A percentile compares a stretch with the other conserved stretches of the same genome.
phyloP scores from a whole-genome alignment of 2,888 invertebrate species.

The Onthophagus sagittarius region DNA sequence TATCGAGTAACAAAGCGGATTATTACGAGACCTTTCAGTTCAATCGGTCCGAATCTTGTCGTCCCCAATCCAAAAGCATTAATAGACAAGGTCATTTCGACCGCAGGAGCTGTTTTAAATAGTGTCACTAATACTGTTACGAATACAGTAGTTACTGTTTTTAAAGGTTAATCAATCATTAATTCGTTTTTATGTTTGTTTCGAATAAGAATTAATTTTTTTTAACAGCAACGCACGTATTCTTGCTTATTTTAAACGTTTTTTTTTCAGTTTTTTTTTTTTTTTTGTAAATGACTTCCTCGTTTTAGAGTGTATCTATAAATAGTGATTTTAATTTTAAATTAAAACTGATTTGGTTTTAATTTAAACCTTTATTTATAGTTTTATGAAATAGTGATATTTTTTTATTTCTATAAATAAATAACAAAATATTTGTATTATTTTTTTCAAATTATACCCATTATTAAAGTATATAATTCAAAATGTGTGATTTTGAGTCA shows the following conservation, averaged over 20 bases:
- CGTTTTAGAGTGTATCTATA: neutral
- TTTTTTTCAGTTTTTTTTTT: neutral
- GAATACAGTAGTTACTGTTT: slow-evolving; percentile 4
- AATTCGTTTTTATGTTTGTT: neutral
- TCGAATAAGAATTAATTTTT: too few relatives aligned
- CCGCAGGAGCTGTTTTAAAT: slow-evolving; percentile 18
- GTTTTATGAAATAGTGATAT: too few relatives aligned
- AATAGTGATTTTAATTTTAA: neutral
- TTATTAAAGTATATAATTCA: too few relatives aligned
- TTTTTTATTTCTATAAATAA: too few relatives aligned
- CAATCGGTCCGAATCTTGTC: slow-evolving; percentile 20
- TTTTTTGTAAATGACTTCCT: neutral
- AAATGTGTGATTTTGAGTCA: too few relatives aligned
- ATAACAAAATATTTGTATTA: too few relatives aligned
- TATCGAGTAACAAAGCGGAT: neutral
- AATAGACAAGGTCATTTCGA: slow-evolving; percentile 16
- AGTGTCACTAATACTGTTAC: slow-evolving; percentile 17
- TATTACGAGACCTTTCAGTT: slow-evolving; percentile 18
- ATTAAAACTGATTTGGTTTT: neutral
- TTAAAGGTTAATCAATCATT: slow-evolving; percentile 3
- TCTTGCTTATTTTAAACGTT: neutral
- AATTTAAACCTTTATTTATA: too few relatives aligned
- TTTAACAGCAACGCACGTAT: neutral
- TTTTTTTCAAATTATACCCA: too few relatives aligned
- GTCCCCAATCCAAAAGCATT: slow-evolving; percentile 20